Conservation (phyloP, 2,797 vertebrate genomes). For the Sebastes vulpes region DNA sequence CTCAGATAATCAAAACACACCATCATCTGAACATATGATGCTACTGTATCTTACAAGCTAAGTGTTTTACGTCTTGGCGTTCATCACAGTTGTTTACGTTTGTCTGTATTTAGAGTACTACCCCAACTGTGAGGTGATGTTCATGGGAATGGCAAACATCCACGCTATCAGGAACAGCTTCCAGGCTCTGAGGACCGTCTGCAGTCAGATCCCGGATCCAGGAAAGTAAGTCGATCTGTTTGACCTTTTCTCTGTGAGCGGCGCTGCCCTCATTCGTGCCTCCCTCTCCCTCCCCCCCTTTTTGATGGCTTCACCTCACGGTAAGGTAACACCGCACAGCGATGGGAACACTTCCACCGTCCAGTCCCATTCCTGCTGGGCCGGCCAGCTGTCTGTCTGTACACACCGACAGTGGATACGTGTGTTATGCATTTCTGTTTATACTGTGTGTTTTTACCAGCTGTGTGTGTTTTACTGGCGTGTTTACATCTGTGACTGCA, state of each 20-base stretch:
- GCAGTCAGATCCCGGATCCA: conserved; percentile 98
- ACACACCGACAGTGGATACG: conserved; percentile 2
- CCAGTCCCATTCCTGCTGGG: conserved; percentile 25
- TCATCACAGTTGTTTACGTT: conserved; percentile 19
- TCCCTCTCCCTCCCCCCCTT: background rate
- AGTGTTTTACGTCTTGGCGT: conserved; percentile 6
- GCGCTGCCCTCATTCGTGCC: conserved; percentile 2
- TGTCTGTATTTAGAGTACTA: conserved; percentile 92
- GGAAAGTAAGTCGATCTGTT: conserved; percentile 92
- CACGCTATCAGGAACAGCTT: conserved; percentile 99
- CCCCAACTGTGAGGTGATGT: conserved; percentile 98
- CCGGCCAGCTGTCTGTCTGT: conserved; percentile 54
- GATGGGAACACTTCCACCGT: conserved; percentile 42
- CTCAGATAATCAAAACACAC: background rate
- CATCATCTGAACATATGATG: background rate
- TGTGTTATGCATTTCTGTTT: conserved; percentile 2
- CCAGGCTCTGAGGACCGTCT: conserved; percentile 95
- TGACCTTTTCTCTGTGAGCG: conserved; percentile 64
- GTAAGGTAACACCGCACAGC: conserved; percentile 52
- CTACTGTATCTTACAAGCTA: background rate
- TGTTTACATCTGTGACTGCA: background rate
- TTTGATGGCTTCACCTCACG: conserved; percentile 29
- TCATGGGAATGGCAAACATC: conserved; percentile 99
- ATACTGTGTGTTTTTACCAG: background rate
- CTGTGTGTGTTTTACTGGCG: conserved; percentile 9